phyloP scores from a whole-genome alignment of 2,888 invertebrate genomes.

The Tiliacea citrago region DNA sequence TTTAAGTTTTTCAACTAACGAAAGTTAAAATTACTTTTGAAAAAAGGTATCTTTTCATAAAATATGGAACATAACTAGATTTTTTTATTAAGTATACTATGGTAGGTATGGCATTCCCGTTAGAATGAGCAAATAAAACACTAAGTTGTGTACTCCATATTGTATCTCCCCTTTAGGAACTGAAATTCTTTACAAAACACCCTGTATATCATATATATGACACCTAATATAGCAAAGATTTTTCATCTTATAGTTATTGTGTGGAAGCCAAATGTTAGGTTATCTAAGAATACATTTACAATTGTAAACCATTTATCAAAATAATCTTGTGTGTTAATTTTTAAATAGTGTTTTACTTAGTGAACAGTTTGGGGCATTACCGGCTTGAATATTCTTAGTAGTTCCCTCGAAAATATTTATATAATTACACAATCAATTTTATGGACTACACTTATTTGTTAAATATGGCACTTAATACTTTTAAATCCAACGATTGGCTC shows the following conservation, averaged over 20 bases:
- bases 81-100: too few species aligned
- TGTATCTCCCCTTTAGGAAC: background rate
- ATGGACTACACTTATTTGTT: background rate
- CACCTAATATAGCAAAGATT: slow-evolving; percentile 3
- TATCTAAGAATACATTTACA: background rate
- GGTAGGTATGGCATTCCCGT: background rate
- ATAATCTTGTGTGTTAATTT: background rate
- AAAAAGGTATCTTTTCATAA: too few species aligned
- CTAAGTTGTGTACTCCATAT: background rate
- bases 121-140: background rate
- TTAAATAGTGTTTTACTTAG: background rate
- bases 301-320: slow-evolving; percentile 19
- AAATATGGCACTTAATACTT: slow-evolving; percentile 35
- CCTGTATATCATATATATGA: background rate
- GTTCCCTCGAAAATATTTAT: background rate
- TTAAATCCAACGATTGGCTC: slow-evolving; percentile 12
- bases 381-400: background rate
- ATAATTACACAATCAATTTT: background rate
- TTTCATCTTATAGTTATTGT: background rate
- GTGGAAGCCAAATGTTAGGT: slow-evolving; percentile 19
- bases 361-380: background rate
- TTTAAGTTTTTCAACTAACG: too few species aligned
- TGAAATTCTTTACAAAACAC: background rate
- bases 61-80: too few species aligned
- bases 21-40: too few species aligned